Evolutionary conservation across 2,888 invertebrate species (phyloP).

Genomic region (Thumatha senex): DNA sequence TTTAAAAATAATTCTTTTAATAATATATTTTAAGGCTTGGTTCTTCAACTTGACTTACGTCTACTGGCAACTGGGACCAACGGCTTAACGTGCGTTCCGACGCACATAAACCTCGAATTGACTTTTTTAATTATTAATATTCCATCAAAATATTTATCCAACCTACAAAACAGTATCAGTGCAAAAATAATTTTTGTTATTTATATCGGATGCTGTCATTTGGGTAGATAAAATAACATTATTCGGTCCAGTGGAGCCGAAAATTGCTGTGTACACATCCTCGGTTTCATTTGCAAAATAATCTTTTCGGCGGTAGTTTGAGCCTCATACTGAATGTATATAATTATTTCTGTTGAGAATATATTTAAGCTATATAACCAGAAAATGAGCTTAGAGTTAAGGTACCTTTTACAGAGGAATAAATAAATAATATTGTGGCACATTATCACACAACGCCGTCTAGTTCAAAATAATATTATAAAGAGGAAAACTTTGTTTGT

Average conservation of each 20-base stretch:
- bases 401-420: no score
- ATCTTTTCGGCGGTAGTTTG: conserved; percentile 24
- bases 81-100: no score
- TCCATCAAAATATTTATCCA: conserved; percentile 27
- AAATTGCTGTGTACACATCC: conserved; percentile 59
- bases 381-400: background rate
- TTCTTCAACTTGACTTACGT: no score
- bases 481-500: no score
- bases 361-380: background rate
- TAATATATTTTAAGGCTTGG: no score
- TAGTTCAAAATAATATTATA: no score
- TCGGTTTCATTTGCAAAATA: conserved; percentile 41
- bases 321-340: background rate
- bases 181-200: conserved; percentile 50
- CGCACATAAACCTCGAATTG: no score
- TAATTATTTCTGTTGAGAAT: conserved; percentile 4
- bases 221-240: conserved; percentile 72
- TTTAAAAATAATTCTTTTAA: no score
- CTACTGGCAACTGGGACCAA: no score
- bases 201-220: conserved; percentile 66
- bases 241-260: conserved; percentile 62
- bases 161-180: conserved; percentile 14
- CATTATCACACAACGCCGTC: no score
- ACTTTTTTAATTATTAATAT: background rate
- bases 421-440: no score